phyloP scores from a whole-genome alignment of 2,888 invertebrate species.

The Drosophila cracens region DNA sequence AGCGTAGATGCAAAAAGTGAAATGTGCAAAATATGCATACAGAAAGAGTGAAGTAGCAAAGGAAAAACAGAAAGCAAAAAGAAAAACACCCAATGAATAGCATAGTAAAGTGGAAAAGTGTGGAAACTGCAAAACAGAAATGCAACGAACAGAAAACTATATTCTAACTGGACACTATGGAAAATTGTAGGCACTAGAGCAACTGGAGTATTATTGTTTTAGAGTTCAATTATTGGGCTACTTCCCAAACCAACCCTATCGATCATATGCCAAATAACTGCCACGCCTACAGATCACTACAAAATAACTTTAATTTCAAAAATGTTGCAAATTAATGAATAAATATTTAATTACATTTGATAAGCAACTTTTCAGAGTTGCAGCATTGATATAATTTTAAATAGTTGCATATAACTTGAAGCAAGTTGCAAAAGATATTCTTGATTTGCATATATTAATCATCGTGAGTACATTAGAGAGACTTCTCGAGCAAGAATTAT shows the following conservation, averaged over 20 bases:
- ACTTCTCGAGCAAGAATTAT: not conserved
- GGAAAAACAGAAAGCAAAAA: not conserved
- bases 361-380: not conserved
- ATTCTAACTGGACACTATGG: not conserved
- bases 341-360: not conserved
- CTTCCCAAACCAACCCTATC: not conserved
- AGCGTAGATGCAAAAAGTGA: constrained; percentile 25
- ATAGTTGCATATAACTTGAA: not conserved
- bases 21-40: constrained; percentile 43
- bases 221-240: not conserved
- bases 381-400: not conserved
- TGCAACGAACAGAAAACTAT: constrained; percentile 25
- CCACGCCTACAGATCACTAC: not conserved
- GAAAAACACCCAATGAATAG: not conserved
- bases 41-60: constrained; percentile 1
- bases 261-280: not conserved
- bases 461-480: not conserved
- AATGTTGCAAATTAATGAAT: not conserved
- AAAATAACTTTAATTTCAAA: not conserved
- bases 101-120: not conserved
- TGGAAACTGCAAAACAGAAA: constrained; percentile 6
- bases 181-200: constrained; percentile 4
- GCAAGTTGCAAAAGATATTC: not conserved
- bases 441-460: not conserved
- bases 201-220: not conserved